A percentile compares a stretch with the other conserved stretches of the same genome.
phyloP scores from a whole-genome alignment of 2,113 vertebrate species.

The Chionodraco myersi region DNA sequence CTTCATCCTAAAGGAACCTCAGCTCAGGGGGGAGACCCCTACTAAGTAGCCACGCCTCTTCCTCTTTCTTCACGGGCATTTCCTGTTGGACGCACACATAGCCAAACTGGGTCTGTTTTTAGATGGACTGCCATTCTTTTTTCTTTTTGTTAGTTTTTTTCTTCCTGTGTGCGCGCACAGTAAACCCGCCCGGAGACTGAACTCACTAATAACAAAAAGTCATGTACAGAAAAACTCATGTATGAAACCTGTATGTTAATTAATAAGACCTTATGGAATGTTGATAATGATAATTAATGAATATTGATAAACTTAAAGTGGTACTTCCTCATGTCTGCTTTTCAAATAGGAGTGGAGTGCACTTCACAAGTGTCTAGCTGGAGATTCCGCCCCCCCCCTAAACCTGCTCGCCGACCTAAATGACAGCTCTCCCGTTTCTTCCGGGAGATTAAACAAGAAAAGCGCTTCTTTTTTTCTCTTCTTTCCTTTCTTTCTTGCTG shows the following conservation, averaged over 20 bases:
- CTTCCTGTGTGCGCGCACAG: conserved; percentile 65
- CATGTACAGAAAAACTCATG: conserved; percentile 79
- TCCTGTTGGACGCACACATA: conserved; percentile 75
- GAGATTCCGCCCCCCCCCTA: conserved; percentile 54
- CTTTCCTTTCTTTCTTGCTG: conserved; percentile 38
- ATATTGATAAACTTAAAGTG: conserved; percentile 79
- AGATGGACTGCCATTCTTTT: conserved; percentile 73
- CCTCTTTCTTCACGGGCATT: conserved; percentile 80
- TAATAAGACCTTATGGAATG: conserved; percentile 84
- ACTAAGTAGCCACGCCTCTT: conserved; percentile 80
- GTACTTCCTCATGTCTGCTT: conserved; percentile 81
- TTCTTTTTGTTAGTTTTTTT: conserved; percentile 38
- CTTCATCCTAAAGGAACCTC: conserved; percentile 50
- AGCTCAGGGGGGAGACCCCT: conserved; percentile 64
- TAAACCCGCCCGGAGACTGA: conserved; percentile 63
- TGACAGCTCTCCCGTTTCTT: conserved; percentile 81
- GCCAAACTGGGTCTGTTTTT: conserved; percentile 68
- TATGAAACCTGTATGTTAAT: conserved; percentile 82
- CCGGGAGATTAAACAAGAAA: conserved; percentile 79
- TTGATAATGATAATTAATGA: conserved; percentile 80
- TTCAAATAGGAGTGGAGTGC: conserved; percentile 78
- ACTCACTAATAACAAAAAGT: conserved; percentile 76
- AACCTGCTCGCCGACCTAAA: conserved; percentile 71
- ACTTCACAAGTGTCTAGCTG: conserved; percentile 83
- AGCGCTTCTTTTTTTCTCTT: conserved; percentile 69